phyloP scores from a whole-genome alignment of 1,140 invertebrate species.

The Dendroctonus valens region DNA sequence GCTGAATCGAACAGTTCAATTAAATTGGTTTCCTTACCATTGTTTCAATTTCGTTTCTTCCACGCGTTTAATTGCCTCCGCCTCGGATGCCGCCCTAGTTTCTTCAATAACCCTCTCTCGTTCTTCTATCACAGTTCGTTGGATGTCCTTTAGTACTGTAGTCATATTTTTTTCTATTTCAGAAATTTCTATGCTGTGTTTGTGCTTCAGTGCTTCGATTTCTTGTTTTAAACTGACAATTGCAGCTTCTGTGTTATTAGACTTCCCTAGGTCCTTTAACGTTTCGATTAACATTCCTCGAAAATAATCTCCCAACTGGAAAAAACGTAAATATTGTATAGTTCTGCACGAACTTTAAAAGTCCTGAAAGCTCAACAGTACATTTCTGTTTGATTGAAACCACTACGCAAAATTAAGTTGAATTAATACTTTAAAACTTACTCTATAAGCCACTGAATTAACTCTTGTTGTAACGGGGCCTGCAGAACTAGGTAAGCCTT shows the following conservation, averaged over 20 bases:
- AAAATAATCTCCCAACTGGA: slow-evolving; percentile 57
- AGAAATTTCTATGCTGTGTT: slow-evolving; percentile 61
- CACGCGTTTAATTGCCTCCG: slow-evolving; percentile 64
- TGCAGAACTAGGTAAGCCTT: slow-evolving; percentile 49
- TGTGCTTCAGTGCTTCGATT: slow-evolving; percentile 64
- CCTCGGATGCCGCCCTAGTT: slow-evolving; percentile 59
- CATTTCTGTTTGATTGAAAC: no score
- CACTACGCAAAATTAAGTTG: background rate
- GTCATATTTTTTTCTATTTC: slow-evolving; percentile 64
- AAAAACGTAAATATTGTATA: slow-evolving; percentile 16
- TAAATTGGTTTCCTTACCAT: slow-evolving; percentile 56
- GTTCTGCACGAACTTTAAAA: slow-evolving; percentile 2
- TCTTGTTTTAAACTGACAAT: slow-evolving; percentile 61
- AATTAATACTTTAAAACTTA: slow-evolving; percentile 36
- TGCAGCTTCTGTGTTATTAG: slow-evolving; percentile 55
- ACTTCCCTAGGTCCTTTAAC: slow-evolving; percentile 54
- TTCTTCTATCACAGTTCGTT: slow-evolving; percentile 65
- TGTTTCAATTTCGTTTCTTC: slow-evolving; percentile 78
- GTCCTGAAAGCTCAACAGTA: no score
- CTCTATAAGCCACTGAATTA: slow-evolving; percentile 54
- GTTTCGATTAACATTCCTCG: slow-evolving; percentile 59
- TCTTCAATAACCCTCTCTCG: slow-evolving; percentile 61
- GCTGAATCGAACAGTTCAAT: no score
- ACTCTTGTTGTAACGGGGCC: slow-evolving; percentile 50
- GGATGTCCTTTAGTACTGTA: slow-evolving; percentile 64